Base-by-base conservation (phyloP, 1,140 invertebrate species). In the Phortica variegata region DNA sequence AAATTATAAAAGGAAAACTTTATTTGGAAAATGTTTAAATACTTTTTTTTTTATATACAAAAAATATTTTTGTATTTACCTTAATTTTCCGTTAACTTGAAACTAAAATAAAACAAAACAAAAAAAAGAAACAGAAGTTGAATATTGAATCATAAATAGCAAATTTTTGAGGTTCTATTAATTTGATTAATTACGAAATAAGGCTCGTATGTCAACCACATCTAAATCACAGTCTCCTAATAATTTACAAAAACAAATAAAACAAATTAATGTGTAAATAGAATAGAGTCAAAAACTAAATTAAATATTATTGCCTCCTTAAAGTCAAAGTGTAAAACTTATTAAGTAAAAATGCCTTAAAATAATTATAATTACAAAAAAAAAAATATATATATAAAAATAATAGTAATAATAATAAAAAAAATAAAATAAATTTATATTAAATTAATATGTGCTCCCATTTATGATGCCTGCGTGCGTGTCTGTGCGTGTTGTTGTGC, bases 211-310 rank as follows among this genome's bases (percentile, higher is more conserved):
- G 61, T 68, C 48, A 63, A 68, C 52, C 65, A 68, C 65, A 61
- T 69, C 58, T 69, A 69, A 68, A 69, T 69, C 65, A 69, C 65
- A 69, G 65, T 55, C 60, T 69, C 66, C 65, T 69, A 69, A 63
- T 59, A 69, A 54, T 54, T 54, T 52, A 58, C 61, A 47, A 45
- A 44, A 41, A 52, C 47, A 54, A 43, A 33, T 34, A 34, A 23
- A 26, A 53, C 26, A 53, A 48, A 29, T 33, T 34, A 33, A 34
- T 36, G 9, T 37, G 17, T 33, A 51, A 26, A 46, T 31, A 41
- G 33, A 57, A 58, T 52, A 56, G 47, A 56, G 52, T 52, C 52
- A 51, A 49, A 58, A 65, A 65, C n/a, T n/a, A n/a, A n/a, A n/a
- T n/a, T n/a, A n/a, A n/a, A n/a, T n/a, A n/a, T n/a, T n/a, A n/a